Percentiles rank a stretch among this genome's conserved stretches.
phyloP scores from a whole-genome alignment of 2,797 vertebrate species.

The Moxostoma hubbsi region DNA sequence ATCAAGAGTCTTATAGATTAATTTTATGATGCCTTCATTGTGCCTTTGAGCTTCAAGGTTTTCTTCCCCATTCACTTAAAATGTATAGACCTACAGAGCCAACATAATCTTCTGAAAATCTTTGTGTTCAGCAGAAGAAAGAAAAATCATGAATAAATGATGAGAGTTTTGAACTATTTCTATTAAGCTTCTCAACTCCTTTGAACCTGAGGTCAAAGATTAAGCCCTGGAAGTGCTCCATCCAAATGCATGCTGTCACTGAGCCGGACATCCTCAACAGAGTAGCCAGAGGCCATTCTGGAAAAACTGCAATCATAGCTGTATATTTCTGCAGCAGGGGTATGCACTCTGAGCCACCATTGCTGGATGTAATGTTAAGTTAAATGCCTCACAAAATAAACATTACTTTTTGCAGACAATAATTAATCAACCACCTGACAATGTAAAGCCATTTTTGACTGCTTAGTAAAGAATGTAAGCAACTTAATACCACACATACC shows the following conservation, averaged over 20 bases:
- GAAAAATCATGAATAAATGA: too few relatives aligned
- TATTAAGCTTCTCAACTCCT: constrained; percentile 15
- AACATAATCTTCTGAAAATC: too few relatives aligned
- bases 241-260: constrained; percentile 15
- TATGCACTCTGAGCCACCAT: too few relatives aligned
- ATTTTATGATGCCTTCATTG: too few relatives aligned
- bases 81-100: too few relatives aligned
- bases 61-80: too few relatives aligned
- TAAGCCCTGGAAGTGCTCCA: constrained; percentile 46
- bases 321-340: neutral
- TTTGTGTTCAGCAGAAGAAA: too few relatives aligned
- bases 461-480: neutral
- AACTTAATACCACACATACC: neutral
- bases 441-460: neutral
- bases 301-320: neutral
- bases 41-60: too few relatives aligned
- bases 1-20: too few relatives aligned
- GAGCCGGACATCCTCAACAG: constrained; percentile 38
- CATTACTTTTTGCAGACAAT: neutral
- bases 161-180: too few relatives aligned
- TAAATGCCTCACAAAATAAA: neutral
- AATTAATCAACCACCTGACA: neutral
- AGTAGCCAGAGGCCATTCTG: neutral
- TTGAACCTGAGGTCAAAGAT: constrained; percentile 47
- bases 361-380: too few relatives aligned